A percentile compares a stretch with the other conserved stretches of the same genome.
Conservation (phyloP, 2,113 vertebrate genomes). For the Elachura formosa region DNA sequence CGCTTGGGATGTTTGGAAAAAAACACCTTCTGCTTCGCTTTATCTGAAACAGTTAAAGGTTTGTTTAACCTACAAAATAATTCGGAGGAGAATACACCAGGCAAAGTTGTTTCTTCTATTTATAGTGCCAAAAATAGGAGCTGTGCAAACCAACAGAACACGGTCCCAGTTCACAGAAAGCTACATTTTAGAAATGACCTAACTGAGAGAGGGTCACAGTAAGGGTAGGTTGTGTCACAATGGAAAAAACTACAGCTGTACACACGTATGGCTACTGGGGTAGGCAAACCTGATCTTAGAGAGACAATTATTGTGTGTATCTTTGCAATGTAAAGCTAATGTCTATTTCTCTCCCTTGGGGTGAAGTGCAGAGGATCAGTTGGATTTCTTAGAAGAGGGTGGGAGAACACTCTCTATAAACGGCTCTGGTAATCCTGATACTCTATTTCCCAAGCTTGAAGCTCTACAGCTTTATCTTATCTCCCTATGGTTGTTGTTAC, state of each 20-base stretch:
- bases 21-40: slow-evolving; percentile 54
- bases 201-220: background rate
- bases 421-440: background rate
- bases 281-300: background rate
- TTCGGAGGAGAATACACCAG: background rate
- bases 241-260: background rate
- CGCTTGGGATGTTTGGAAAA: slow-evolving; percentile 34
- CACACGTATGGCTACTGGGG: background rate
- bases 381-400: background rate
- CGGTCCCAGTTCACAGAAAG: background rate
- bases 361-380: background rate
- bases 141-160: background rate
- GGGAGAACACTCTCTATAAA: background rate
- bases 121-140: background rate
- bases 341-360: background rate
- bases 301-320: background rate
- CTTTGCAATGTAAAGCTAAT: background rate
- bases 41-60: slow-evolving; percentile 47
- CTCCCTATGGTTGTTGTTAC: background rate
- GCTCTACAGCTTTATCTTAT: slow-evolving; percentile 12
- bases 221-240: background rate
- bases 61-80: slow-evolving; percentile 43
- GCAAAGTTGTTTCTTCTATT: background rate
- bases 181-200: background rate
- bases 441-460: slow-evolving; percentile 19